Percentiles rank a stretch among this genome's conserved stretches.
These are phyloP conservation scores for Argentina silus DNA, from an alignment of 2,797 vertebrate genomes.

Conservation along the genomic window DNA sequence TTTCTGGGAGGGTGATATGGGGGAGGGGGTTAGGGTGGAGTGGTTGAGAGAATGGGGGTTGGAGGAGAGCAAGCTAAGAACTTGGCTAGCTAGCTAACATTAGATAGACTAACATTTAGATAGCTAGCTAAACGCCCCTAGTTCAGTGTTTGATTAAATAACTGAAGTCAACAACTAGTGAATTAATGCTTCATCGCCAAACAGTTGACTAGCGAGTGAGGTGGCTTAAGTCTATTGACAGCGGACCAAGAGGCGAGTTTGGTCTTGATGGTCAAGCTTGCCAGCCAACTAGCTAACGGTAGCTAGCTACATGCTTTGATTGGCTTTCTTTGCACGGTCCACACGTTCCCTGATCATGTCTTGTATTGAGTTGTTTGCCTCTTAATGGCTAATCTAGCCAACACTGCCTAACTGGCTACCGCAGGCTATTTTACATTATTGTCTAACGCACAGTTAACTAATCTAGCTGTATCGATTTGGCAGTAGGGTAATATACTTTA, in stretches of 20 bases:
- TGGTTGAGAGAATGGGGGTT: constrained; percentile 67
- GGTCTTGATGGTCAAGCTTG: too few species aligned
- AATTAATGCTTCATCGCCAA: background rate
- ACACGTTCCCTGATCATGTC: background rate
- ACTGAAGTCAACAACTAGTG: background rate
- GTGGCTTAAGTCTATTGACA: background rate
- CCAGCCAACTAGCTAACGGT: background rate
- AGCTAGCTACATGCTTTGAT: background rate
- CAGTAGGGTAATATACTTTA: too few species aligned
- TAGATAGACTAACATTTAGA: background rate
- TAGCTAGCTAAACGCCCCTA: background rate
- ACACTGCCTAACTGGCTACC: background rate
- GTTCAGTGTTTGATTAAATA: too few species aligned
- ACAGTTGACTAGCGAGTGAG: constrained; percentile 2
- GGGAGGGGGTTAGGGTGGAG: constrained; percentile 78
- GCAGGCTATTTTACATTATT: background rate
- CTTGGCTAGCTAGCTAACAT: constrained; percentile 54
- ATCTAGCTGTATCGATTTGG: background rate
- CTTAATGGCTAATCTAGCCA: background rate
- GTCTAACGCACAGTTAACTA: too few species aligned
- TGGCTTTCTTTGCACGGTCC: background rate
- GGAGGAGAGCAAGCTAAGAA: constrained; percentile 53
- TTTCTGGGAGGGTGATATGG: constrained; percentile 71
- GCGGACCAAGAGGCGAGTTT: too few species aligned
- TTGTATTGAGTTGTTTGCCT: background rate